Evolutionary conservation across 2,797 vertebrate species (phyloP), one percentile per base, ranked within the genome.

Genomic region (Acipenser transmontanus): DNA sequence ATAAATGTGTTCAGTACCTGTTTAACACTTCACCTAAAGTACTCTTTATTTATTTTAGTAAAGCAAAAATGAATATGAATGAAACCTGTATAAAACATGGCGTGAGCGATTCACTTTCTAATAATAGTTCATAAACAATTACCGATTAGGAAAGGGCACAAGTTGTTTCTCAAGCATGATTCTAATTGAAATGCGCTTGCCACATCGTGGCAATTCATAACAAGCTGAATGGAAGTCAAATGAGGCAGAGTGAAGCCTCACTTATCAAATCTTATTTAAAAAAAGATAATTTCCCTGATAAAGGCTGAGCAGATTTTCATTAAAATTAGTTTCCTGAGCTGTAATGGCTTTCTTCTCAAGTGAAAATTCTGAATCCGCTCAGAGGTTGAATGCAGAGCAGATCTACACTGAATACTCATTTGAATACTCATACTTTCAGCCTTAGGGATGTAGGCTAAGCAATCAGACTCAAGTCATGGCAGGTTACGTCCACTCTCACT

Each of bases 401-500:
- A 10, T 8, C 6, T 47, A 10, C 8, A 8, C 12, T 47, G 6
- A 48, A 48, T 49, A n/a, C 8, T 62, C 61, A 48, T 47, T n/a
- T 47, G 48, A 11, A 11, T 49, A 34, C 61, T 48, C 7, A 62
- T 6, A 8, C 47, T 9, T 7, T n/a, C 64, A 7, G 6, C 64
- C 10, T 12, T 6, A 56, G 51, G 12, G 51, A 63, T 20, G 49
- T 7, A 64, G 52, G 9, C 52, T 2, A 66, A 49, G 61, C 64
- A 65, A 49, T 70, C 54, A 63, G 8, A 9, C 7, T 11, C 59
- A 60, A 68, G 54, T 71, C 62, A 62, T 50, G 65, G 71, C 67
- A 50, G 63, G 73, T 76, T 70, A 68, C 51, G 68, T 57, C 8
- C 49, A 12, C 47, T 63, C 51, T 34, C 59, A 59, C 60, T 62